Base-by-base conservation (phyloP, 2,888 invertebrate genomes). In the Pristionchus exspectatus region DNA sequence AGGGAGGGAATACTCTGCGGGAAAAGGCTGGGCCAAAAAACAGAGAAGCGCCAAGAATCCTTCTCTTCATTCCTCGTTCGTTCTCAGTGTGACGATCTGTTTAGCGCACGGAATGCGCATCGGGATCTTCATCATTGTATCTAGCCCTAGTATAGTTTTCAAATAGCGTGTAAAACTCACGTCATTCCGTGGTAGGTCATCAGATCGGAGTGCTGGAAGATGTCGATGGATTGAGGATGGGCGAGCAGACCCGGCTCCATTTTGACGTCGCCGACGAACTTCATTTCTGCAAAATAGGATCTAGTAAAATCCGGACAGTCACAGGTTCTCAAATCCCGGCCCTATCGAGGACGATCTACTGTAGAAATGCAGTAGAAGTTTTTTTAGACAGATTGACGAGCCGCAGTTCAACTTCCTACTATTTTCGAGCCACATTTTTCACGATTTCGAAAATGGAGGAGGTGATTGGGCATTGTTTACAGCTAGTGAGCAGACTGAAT, bases 141-240 rank as follows among this genome's bases (percentile, higher is more conserved):
- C n/a, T n/a, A n/a, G n/a, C n/a, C n/a, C n/a, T 44, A 44, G 4
- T 44, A 44, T 44, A 5, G 44, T 44, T 44, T 44, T 56, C 56
- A 18, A 56, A 2, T 2, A 56, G 56, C 18, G 16, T 18, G 56
- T 16, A 12, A 56, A 9, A 56, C 84, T 59, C 27, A 85, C 84
- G 84, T 56, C 84, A 85, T 85, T 85, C 59, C 56, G 59, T 85
- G 84, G 59, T 85, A 85, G 21, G 59, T 50, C n/a, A 59, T 85
- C n/a, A 85, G 59, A 5, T 85, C 84, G 30, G 84, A 59, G 24
- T 85, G 84, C 56, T 83, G 83, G 30, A 83, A 83, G 50, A 85
- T n/a, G 24, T 85, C 84, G 33, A 85, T 85, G 9, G 59, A 10
- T 12, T 56, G 84, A 1, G 56, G 59, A 18, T 59, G 84, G 7